phyloP scores from a whole-genome alignment of 92 coral and sea anemone genomes.

The Umimayanthus kanabou region DNA sequence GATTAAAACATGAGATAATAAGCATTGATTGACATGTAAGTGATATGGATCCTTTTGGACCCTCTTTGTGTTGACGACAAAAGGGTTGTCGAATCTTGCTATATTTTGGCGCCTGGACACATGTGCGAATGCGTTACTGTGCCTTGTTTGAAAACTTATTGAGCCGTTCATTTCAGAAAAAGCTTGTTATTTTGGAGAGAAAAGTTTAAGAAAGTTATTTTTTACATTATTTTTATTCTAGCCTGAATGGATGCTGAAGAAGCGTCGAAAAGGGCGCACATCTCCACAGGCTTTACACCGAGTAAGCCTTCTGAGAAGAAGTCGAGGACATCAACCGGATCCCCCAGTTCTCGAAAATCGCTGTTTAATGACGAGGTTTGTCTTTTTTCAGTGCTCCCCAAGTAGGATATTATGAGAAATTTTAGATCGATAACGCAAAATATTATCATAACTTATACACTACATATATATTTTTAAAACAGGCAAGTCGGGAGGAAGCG shows the following conservation, averaged over 20 bases:
- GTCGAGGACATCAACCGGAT: slow-evolving; percentile 15
- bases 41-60: slow-evolving; percentile 4
- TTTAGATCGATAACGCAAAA: too few species aligned
- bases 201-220: neutral
- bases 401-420: too few species aligned
- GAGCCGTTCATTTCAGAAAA: neutral
- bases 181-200: neutral
- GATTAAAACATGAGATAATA: slow-evolving; percentile 24
- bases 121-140: neutral
- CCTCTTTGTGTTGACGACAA: slow-evolving; percentile 5
- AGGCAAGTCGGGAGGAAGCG: neutral
- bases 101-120: neutral
- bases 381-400: too few species aligned
- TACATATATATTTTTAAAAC: too few species aligned
- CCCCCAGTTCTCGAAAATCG: slow-evolving; percentile 16
- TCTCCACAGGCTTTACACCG: neutral
- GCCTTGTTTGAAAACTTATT: neutral
- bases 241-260: slow-evolving; percentile 21
- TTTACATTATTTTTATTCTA: slow-evolving; percentile 6
- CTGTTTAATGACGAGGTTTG: neutral
- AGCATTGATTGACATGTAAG: slow-evolving; percentile 8
- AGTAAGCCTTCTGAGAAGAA: slow-evolving; percentile 11
- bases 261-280: slow-evolving; percentile 13
- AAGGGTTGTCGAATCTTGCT: slow-evolving; percentile 4
- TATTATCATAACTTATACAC: too few species aligned